Percentiles rank a stretch among this genome's conserved stretches.
Conservation (phyloP, 1,140 invertebrate species). For the Leptinotarsa lineolata region DNA sequence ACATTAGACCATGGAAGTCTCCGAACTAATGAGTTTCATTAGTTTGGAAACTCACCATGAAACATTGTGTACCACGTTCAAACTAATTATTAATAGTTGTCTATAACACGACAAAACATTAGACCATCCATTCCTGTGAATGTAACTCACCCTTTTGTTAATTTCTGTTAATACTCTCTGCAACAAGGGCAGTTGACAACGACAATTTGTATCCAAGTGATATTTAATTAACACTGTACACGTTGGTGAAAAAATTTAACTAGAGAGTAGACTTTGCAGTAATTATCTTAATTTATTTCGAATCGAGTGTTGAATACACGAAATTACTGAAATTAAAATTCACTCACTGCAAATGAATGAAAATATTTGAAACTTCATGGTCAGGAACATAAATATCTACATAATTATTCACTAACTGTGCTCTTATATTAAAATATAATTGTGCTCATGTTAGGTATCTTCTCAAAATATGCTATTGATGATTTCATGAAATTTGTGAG, state of each 20-base stretch:
- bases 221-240: conserved; percentile 16
- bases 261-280: not conserved
- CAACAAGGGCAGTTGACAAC: not conserved
- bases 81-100: too few relatives aligned
- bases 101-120: too few relatives aligned
- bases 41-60: too few relatives aligned
- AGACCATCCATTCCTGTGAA: not conserved
- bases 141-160: not conserved
- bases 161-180: not conserved
- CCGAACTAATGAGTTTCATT: too few relatives aligned
- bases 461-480: too few relatives aligned
- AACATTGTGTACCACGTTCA: too few relatives aligned
- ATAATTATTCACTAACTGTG: not conserved
- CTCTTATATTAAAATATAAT: too few relatives aligned
- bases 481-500: too few relatives aligned
- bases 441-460: too few relatives aligned
- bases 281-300: not conserved
- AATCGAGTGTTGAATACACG: not conserved
- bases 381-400: not conserved
- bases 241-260: not conserved
- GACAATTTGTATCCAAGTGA: not conserved
- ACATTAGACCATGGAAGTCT: too few relatives aligned
- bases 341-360: not conserved
- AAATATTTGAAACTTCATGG: not conserved
- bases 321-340: conserved; percentile 17